Evolutionary conservation across 2,113 vertebrate genomes (phyloP), one percentile per base, ranked within the genome.

Genomic region (Tretioscincus oriximinensis): DNA sequence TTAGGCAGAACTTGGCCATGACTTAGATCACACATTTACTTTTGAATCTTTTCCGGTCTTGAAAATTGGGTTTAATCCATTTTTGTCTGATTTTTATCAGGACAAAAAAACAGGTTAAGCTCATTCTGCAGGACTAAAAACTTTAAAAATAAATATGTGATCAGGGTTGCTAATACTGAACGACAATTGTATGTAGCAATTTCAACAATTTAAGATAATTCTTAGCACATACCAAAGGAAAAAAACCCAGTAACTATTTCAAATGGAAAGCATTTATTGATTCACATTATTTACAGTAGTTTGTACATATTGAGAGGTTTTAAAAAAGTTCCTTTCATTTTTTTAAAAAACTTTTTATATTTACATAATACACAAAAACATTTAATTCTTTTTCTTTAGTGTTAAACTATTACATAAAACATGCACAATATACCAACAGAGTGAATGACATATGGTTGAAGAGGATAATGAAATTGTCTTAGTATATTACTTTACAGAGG

Each of bases 281-380:
- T 84, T 86, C 70, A 86, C 88, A 82, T 82, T 89, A 87, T 85
- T 66, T 70, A 93, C 83, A 92, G 6, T 90, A 80, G 91, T 89
- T 88, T 92, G 64, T 94, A 95, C 90, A 95, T 87, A 92, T 92
- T 91, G 71, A 88, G 90, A 95, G 95, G 94, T 94, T 86, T 94
- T 20, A 58, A 94, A 94, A 94, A 94, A 90, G 61, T 73, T 89
- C 84, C 83, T 93, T 85, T 90, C 93, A 90, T 91, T 41, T 41
- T 41, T 41, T 93, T 95, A 95, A 93, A 92, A 90, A 88, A 94
- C 90, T 90, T 47, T 92, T 77, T 94, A 95, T 90, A 95, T 94
- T 93, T 94, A 96, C 91, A 49, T 78, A 85, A 86, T 12, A 78
- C 54, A 93, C 85, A 91, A 89, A 90, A 88, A 82, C 49, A 84